Conservation (phyloP, 2,888 invertebrate genomes). For the Limnephilus rhombicus region DNA sequence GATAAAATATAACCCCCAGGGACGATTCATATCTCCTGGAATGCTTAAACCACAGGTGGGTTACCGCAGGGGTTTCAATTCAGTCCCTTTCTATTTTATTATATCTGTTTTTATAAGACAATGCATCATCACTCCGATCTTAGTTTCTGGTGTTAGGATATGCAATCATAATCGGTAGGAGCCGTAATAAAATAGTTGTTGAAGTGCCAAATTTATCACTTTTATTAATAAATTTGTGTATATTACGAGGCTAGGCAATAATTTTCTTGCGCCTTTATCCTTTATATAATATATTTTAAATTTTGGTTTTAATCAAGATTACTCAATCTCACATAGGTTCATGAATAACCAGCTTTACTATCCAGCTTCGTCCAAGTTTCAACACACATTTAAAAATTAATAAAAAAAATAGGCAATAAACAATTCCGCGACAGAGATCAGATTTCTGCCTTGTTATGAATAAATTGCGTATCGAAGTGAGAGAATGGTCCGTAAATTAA, state of each 20-base stretch:
- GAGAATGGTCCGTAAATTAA: not conserved
- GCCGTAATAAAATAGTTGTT: not conserved
- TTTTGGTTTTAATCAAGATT: not conserved
- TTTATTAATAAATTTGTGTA: not conserved
- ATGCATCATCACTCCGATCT: conserved; percentile 18
- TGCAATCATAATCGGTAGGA: not conserved
- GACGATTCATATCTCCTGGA: conserved; percentile 11
- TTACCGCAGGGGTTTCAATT: conserved; percentile 32
- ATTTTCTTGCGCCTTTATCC: not conserved
- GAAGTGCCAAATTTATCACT: not conserved
- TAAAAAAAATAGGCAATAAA: not conserved
- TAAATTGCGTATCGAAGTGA: too few relatives aligned
- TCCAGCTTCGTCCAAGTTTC: not conserved
- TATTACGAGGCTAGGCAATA: not conserved
- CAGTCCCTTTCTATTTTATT: conserved; percentile 17
- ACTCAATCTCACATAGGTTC: not conserved
- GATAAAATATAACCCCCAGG: not conserved
- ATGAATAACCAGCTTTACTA: too few relatives aligned
- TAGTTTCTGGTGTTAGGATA: not conserved
- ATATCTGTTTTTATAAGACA: not conserved
- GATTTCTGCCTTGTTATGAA: too few relatives aligned
- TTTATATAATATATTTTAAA: not conserved
- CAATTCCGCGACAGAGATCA: not conserved
- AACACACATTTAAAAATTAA: not conserved
- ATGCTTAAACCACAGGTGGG: conserved; percentile 29